Evolutionary conservation across 2,888 invertebrate genomes (phyloP).

Genomic region (Busseola fusca): DNA sequence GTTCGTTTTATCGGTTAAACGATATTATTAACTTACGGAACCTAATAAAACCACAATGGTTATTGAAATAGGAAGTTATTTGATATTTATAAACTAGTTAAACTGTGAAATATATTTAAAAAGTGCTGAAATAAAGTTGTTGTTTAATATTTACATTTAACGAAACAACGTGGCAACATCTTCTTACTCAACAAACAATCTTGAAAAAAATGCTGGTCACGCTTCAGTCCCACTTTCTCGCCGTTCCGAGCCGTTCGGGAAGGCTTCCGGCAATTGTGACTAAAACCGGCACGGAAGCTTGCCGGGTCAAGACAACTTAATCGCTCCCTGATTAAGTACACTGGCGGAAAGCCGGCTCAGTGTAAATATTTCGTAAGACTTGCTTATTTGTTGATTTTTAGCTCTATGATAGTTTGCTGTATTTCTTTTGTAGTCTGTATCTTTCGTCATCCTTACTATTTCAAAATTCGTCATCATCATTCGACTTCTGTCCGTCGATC

Average conservation of each 20-base stretch:
- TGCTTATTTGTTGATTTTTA: conserved; percentile 12
- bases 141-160: not conserved
- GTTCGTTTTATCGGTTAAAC: conserved; percentile 36
- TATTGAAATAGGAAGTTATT: not conserved
- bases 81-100: conserved; percentile 3
- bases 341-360: conserved; percentile 47
- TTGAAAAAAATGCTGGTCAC: conserved; percentile 36
- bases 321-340: conserved; percentile 58
- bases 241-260: conserved; percentile 22
- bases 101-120: not conserved
- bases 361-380: conserved; percentile 41
- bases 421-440: not conserved
- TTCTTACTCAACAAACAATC: conserved; percentile 9
- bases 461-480: not conserved
- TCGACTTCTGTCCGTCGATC: no score
- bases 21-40: conserved; percentile 26
- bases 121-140: not conserved
- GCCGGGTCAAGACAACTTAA: conserved; percentile 54
- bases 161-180: conserved; percentile 12
- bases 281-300: conserved; percentile 50
- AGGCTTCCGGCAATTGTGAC: conserved; percentile 47
- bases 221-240: conserved; percentile 18
- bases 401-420: not conserved
- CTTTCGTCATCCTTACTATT: not conserved
- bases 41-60: not conserved